phyloP scores from a whole-genome alignment of 2,888 invertebrate genomes.

The Nysson spinosus region DNA sequence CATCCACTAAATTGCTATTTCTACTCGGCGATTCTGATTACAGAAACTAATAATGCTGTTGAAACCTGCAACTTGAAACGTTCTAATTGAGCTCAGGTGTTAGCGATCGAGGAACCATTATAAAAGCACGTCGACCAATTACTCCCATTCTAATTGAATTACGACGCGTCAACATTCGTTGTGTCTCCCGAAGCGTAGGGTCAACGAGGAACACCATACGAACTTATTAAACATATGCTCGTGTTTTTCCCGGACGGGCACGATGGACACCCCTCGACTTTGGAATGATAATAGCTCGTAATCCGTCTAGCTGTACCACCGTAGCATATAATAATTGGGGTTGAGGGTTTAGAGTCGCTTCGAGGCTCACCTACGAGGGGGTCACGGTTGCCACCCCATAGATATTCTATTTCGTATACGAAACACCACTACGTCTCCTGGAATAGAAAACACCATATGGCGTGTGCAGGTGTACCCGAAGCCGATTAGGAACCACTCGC shows the following conservation, averaged over 20 bases:
- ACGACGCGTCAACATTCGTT: slow-evolving; percentile 41
- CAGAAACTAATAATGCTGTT: too few species aligned
- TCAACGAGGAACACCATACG: slow-evolving; percentile 44
- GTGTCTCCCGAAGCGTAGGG: slow-evolving; percentile 9
- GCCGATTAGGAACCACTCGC: slow-evolving; percentile 72
- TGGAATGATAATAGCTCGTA: slow-evolving; percentile 74
- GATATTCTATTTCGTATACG: slow-evolving; percentile 41
- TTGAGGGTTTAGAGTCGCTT: slow-evolving; percentile 63
- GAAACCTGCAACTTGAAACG: too few species aligned
- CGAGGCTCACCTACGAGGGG: slow-evolving; percentile 65
- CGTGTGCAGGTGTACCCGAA: slow-evolving; percentile 74
- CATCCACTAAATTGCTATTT: too few species aligned
- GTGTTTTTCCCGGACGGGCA: slow-evolving; percentile 50
- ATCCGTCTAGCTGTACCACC: slow-evolving; percentile 70
- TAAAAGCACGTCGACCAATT: slow-evolving; percentile 41
- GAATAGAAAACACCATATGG: slow-evolving; percentile 76
- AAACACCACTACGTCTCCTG: slow-evolving; percentile 36
- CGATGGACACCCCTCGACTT: slow-evolving; percentile 54
- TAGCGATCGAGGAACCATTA: slow-evolving; percentile 25
- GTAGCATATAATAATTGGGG: slow-evolving; percentile 69
- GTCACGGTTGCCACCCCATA: slow-evolving; percentile 42
- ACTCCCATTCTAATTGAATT: slow-evolving; percentile 51
- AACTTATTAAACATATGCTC: slow-evolving; percentile 70
- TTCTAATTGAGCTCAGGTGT: too few species aligned
- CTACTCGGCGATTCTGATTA: too few species aligned